These are phyloP conservation scores for Myotis vivesi DNA, from an alignment of 2,797 vertebrate genomes.

Conservation along the genomic window DNA sequence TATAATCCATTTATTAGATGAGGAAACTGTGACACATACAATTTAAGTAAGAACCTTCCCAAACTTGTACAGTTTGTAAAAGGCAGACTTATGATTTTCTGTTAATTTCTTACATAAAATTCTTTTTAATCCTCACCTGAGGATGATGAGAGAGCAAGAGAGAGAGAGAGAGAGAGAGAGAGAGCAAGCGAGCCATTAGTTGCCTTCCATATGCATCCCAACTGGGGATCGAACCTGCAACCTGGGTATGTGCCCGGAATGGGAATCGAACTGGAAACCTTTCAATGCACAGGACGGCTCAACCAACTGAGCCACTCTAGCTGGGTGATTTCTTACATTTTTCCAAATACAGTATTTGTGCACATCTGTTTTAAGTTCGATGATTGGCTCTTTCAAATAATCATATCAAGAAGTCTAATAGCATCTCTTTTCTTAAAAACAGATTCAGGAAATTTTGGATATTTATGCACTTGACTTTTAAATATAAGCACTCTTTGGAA, in stretches of 20 bases:
- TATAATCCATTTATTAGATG: not conserved
- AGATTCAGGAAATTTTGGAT: not conserved
- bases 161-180: too few relatives aligned
- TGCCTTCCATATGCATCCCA: too few relatives aligned
- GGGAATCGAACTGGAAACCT: not conserved
- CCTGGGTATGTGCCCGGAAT: not conserved
- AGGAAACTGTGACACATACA: not conserved
- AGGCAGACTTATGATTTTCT: not conserved
- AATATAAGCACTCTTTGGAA: not conserved
- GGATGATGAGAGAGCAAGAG: too few relatives aligned
- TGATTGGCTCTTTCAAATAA: not conserved
- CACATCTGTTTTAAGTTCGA: not conserved
- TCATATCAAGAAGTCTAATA: not conserved
- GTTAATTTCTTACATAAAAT: not conserved
- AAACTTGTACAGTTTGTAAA: not conserved
- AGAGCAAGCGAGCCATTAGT: not conserved
- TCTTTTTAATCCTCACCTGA: not conserved
- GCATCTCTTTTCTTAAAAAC: conserved; percentile 3
- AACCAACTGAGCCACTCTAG: not conserved
- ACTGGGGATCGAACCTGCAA: not conserved
- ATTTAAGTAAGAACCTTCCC: not conserved
- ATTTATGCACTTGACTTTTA: not conserved
- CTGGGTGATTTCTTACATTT: not conserved
- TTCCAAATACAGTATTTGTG: not conserved
- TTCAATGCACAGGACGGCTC: not conserved